Conservation (phyloP, 2,888 invertebrate species). For the Balanococcus diminutus region DNA sequence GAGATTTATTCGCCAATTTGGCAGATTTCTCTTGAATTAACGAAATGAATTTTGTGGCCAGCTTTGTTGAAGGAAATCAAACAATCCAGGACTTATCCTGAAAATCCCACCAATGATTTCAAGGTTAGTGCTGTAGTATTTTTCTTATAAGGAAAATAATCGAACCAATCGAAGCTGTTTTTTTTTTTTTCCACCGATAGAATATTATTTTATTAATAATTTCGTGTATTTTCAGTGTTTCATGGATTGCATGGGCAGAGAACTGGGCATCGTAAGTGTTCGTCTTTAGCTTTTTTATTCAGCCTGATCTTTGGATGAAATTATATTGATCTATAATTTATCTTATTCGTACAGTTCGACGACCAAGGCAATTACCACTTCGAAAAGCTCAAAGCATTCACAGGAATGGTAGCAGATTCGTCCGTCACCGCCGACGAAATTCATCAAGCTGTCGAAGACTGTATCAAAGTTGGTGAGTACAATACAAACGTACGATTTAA, state of each 20-base stretch:
- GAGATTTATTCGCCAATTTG: no score
- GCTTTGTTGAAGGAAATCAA: background rate
- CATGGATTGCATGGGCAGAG: background rate
- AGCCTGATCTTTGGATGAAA: background rate
- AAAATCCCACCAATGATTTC: background rate
- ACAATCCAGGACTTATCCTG: background rate
- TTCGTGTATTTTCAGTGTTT: background rate
- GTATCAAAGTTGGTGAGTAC: background rate
- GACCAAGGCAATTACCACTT: background rate
- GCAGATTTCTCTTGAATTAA: no score
- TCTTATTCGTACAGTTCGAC: background rate
- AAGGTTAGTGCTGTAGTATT: background rate
- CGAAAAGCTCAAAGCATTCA: background rate
- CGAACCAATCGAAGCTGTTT: background rate
- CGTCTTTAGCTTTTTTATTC: background rate
- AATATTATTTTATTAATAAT: background rate
- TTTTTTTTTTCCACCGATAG: background rate
- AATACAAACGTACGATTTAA: background rate
- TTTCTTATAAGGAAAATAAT: no score
- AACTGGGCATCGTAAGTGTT: background rate
- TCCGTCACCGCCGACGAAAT: background rate
- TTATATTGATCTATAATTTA: background rate
- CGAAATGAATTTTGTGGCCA: no score
- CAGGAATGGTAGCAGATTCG: background rate
- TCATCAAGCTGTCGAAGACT: background rate